Conservation (phyloP, 2,113 vertebrate genomes). For the Centrocercus urophasianus region DNA sequence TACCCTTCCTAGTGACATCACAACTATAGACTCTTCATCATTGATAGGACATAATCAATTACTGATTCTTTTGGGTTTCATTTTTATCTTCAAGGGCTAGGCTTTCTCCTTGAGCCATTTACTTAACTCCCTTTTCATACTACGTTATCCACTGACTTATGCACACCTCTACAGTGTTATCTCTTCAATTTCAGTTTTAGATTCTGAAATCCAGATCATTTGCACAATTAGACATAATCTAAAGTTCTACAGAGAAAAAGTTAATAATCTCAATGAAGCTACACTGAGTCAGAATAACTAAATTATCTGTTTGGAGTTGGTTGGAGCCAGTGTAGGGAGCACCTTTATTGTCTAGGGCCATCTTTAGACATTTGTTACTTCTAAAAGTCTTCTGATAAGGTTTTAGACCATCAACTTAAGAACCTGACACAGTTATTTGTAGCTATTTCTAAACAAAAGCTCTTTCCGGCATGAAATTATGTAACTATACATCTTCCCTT, state of each 20-base stretch:
- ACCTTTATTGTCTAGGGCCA: neutral
- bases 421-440: neutral
- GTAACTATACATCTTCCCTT: neutral
- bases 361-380: neutral
- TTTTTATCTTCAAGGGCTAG: neutral
- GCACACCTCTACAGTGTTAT: rapidly evolving
- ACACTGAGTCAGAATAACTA: neutral
- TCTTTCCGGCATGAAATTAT: neutral
- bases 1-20: neutral
- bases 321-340: neutral
- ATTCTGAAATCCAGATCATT: neutral
- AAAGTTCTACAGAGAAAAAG: neutral
- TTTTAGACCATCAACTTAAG: neutral
- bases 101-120: neutral
- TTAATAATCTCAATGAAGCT: neutral
- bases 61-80: neutral
- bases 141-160: neutral
- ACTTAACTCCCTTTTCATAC: neutral
- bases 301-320: neutral
- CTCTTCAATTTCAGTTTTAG: neutral
- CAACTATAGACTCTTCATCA: neutral
- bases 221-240: neutral
- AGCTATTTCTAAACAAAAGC: neutral
- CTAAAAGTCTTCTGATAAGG: neutral
- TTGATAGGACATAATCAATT: neutral